A percentile compares a stretch with the other conserved stretches of the same genome.
These are phyloP conservation scores for Perccottus glenii DNA, from an alignment of 2,113 vertebrate genomes.

Conservation along the genomic window DNA sequence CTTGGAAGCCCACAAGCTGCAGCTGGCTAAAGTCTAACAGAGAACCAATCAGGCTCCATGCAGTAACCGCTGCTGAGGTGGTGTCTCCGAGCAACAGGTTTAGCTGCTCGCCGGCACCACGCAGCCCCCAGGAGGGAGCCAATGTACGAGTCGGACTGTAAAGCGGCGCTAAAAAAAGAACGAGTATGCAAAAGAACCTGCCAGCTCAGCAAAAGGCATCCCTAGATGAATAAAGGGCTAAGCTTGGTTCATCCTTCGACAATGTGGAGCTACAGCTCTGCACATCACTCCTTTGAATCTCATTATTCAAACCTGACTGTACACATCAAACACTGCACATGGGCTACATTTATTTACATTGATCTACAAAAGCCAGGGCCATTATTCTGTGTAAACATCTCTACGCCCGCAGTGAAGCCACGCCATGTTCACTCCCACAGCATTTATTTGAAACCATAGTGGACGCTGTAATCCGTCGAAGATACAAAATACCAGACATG, in stretches of 20 bases:
- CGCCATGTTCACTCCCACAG: too few relatives aligned
- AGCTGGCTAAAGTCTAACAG: conserved; percentile 15
- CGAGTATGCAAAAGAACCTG: conserved; percentile 51
- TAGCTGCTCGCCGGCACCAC: background rate
- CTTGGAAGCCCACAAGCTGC: conserved; percentile 18
- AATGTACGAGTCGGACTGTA: conserved; percentile 10
- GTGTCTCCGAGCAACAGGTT: conserved; percentile 46
- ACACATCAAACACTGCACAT: conserved; percentile 17
- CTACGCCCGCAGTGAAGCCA: background rate
- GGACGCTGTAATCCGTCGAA: too few relatives aligned
- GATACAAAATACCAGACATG: background rate
- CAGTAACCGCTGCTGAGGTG: conserved; percentile 18
- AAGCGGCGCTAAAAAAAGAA: conserved; percentile 42
- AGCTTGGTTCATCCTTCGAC: conserved; percentile 56
- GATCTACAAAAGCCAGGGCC: conserved; percentile 25
- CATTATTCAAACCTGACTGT: conserved; percentile 42
- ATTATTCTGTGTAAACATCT: too few relatives aligned
- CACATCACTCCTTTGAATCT: conserved; percentile 50
- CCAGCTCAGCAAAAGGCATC: conserved; percentile 57
- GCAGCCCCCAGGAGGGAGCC: conserved; percentile 26
- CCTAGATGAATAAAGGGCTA: conserved; percentile 35
- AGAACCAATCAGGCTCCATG: background rate
- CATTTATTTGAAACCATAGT: too few relatives aligned
- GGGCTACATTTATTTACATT: conserved; percentile 23
- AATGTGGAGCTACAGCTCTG: conserved; percentile 46